Conservation (phyloP, 2,797 vertebrate genomes). For the Allobates femoralis region DNA sequence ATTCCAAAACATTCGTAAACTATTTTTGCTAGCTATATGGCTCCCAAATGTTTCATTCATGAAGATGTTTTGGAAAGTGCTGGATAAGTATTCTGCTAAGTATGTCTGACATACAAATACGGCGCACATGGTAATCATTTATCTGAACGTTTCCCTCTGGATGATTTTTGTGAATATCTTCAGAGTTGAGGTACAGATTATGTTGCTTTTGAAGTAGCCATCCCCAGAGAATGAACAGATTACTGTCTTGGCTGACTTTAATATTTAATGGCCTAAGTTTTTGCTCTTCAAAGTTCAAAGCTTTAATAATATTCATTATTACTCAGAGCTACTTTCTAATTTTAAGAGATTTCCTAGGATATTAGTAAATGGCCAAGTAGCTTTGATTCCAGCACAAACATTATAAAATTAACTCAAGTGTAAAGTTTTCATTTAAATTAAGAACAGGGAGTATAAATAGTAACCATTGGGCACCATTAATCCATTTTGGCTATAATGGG, state of each 20-base stretch:
- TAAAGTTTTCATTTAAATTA: no score
- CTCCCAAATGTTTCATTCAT: neutral
- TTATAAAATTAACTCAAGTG: neutral
- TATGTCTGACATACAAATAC: neutral
- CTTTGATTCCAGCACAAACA: neutral
- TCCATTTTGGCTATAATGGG: no score
- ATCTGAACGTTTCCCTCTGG: conserved; percentile 29
- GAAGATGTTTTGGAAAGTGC: neutral
- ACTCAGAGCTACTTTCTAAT: neutral
- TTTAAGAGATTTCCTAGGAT: neutral
- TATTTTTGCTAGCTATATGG: neutral
- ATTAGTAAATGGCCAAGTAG: neutral
- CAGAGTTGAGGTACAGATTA: conserved; percentile 18
- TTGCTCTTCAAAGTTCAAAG: neutral
- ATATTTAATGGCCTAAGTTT: neutral
- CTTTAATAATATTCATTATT: neutral
- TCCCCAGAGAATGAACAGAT: neutral
- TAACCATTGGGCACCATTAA: no score
- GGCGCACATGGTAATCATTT: conserved; percentile 32
- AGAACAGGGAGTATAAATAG: no score
- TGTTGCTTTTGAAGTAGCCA: neutral
- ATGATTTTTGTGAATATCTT: neutral
- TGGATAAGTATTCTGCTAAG: neutral
- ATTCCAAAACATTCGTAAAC: neutral
- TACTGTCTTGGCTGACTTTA: neutral